Base-by-base conservation (phyloP, 2,113 vertebrate species). In the Pithys albifrons region DNA sequence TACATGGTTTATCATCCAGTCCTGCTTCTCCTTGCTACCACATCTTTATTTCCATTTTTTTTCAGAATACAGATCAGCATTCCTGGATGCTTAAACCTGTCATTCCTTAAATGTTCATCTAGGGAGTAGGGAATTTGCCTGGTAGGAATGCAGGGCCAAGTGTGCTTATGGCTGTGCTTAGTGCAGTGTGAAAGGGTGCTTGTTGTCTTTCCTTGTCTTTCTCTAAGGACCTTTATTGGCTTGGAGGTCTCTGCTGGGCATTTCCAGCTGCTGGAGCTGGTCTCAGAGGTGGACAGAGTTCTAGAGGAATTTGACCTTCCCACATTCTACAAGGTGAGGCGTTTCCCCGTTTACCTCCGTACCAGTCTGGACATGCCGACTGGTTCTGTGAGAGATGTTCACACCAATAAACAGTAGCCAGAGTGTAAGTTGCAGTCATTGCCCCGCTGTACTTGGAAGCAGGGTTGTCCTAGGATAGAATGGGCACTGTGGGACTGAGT, bases 151-250 rank as follows among this genome's bases (percentile, higher is more conserved):
- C 31, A 46, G 52, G 49, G 45, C 49, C 64, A 33, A 35, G 37
- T 6, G 9, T 54, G 55, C 59, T 74, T 54, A 23, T 0, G 1
- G 65, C 14, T 81, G 14, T 61, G 49, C 45, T 72, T 89, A 62
- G 49, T 92, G 84, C 27, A 16, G 51, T 9, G 5, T n/a, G 28
- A 35, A 45, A 23, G 5, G 14, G 48, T 52, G 15, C 11, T 4
- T 67, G 85, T 39, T 81, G 29, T 37, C n/a, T 91, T 48, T 70
- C 62, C 11, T 18, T 74, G 16, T 57, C 28, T 57, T 70, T 81
- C 46, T 91, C 19, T 87, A 99, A 52, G 99, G 97, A 99, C 99
- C 1, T 99, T 99, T 84, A 77, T 99, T 61, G 99, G 99, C 16
- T 97, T 99, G 78, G 99, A 99, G 91, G 97, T 99, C 70, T 98